A percentile compares a stretch with the other conserved stretches of the same genome.
These are phyloP conservation scores for Erinaceus europaeus DNA, from an alignment of 2,113 vertebrate species.

Conservation along the genomic window DNA sequence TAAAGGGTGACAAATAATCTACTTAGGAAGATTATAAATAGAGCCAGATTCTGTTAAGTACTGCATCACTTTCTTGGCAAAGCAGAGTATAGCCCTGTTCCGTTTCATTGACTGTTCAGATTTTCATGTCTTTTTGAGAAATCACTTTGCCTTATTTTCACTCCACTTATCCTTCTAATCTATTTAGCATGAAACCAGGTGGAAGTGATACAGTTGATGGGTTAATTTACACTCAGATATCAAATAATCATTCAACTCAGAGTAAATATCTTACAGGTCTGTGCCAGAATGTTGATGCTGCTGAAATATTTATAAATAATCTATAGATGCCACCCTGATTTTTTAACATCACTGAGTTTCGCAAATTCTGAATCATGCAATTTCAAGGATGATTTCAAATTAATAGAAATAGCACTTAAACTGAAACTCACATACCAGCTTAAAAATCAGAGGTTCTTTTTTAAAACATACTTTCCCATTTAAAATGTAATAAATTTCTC, in stretches of 20 bases:
- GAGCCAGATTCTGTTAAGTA: neutral
- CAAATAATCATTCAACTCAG: conserved; percentile 16
- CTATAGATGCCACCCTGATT: neutral
- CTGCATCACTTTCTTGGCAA: neutral
- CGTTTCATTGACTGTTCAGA: neutral
- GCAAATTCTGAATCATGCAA: neutral
- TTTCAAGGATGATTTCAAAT: conserved; percentile 3
- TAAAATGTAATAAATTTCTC: neutral
- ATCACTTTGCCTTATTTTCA: conserved; percentile 39
- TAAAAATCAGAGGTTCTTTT: neutral
- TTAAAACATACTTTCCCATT: neutral
- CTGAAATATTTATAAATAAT: neutral
- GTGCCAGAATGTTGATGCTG: neutral
- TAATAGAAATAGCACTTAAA: neutral
- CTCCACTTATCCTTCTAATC: neutral
- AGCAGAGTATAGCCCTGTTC: neutral
- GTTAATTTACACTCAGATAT: conserved; percentile 25
- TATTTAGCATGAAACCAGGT: neutral
- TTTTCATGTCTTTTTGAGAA: conserved; percentile 24
- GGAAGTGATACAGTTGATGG: neutral
- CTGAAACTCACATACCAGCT: neutral
- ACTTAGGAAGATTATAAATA: conserved; percentile 9
- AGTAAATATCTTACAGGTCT: neutral
- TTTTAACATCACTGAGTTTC: neutral
- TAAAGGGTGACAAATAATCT: neutral